Percentiles rank a stretch among this genome's conserved stretches.
These are phyloP conservation scores for Falco novaeseelandiae DNA, from an alignment of 2,797 vertebrate genomes.

Conservation along the genomic window DNA sequence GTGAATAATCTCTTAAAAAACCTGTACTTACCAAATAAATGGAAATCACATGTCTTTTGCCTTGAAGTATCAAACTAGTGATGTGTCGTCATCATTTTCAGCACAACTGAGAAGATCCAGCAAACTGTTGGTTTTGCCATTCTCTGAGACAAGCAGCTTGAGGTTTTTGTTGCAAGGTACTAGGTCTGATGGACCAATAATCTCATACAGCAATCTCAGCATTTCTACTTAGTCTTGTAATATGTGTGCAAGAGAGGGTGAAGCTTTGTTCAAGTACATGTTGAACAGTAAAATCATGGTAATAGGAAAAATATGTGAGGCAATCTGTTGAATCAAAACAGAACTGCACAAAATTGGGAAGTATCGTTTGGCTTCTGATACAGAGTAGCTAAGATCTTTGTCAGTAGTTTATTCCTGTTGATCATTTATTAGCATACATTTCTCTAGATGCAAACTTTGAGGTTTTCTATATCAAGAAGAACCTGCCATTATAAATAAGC, in stretches of 20 bases:
- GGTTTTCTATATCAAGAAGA: neutral
- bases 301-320: neutral
- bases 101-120: neutral
- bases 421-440: neutral
- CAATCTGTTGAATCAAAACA: neutral
- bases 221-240: neutral
- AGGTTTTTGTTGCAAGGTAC: neutral
- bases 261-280: neutral
- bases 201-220: neutral
- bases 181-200: neutral
- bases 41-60: neutral
- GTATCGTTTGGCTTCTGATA: neutral
- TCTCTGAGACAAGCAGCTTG: neutral
- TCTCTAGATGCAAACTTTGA: neutral
- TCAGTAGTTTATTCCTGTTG: neutral
- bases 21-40: neutral
- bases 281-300: neutral
- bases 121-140: neutral
- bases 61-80: neutral
- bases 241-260: rapidly evolving
- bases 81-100: neutral
- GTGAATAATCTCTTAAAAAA: neutral
- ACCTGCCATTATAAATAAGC: neutral
- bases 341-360: neutral
- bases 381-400: neutral